These are phyloP conservation scores for Tanypteryx hageni DNA, from an alignment of 2,888 invertebrate species.

Conservation along the genomic window DNA sequence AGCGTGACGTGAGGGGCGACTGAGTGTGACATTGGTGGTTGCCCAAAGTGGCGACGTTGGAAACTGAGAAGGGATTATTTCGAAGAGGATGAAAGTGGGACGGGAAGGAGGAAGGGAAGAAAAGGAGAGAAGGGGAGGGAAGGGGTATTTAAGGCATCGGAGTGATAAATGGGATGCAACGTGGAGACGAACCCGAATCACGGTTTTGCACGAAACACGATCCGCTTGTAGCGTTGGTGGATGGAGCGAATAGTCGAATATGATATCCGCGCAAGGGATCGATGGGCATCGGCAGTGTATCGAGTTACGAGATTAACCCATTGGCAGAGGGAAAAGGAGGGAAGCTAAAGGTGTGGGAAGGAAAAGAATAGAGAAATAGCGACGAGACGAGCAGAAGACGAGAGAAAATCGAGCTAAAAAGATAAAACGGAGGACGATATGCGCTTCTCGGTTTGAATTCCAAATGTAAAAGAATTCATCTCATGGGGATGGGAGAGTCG, in stretches of 20 bases:
- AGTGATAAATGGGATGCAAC: slow-evolving; percentile 25
- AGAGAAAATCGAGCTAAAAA: neutral
- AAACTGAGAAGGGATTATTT: slow-evolving; percentile 49
- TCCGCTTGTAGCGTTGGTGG: neutral
- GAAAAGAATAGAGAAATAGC: neutral
- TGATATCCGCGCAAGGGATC: neutral
- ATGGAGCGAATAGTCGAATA: neutral
- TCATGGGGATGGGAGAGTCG: neutral
- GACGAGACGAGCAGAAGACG: neutral
- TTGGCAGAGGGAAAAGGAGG: neutral
- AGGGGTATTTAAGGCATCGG: neutral
- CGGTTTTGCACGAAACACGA: neutral
- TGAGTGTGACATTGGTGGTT: slow-evolving; percentile 45
- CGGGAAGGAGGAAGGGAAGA: neutral
- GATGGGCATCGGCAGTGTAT: slow-evolving; percentile 19
- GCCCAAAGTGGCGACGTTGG: slow-evolving; percentile 43
- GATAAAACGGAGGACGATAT: neutral
- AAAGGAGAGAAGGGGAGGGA: neutral
- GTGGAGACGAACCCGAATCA: slow-evolving; percentile 1
- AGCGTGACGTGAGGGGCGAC: slow-evolving; percentile 53
- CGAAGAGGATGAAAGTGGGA: neutral
- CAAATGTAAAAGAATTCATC: slow-evolving; percentile 21
- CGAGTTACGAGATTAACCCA: slow-evolving; percentile 28
- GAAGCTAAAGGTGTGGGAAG: neutral
- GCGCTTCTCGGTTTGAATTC: slow-evolving; percentile 15